These are phyloP conservation scores for Pristionchus mayeri DNA, from an alignment of 2,888 invertebrate species.

Conservation along the genomic window DNA sequence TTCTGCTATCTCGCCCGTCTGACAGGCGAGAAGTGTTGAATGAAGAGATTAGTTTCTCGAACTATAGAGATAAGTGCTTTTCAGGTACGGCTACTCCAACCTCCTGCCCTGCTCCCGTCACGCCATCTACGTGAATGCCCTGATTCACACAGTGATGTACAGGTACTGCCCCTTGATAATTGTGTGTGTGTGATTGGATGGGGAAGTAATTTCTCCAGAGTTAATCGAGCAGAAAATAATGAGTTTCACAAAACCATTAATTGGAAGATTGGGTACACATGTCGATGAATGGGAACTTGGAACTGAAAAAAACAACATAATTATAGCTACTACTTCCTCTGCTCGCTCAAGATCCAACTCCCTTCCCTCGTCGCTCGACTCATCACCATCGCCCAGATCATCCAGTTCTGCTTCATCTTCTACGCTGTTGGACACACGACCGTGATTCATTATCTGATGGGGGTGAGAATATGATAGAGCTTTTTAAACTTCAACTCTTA, in stretches of 20 bases:
- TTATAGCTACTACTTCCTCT: conserved; percentile 69
- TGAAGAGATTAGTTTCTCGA: too few relatives aligned
- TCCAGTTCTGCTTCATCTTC: conserved; percentile 70
- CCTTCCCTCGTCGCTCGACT: conserved; percentile 64
- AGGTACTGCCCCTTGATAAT: not conserved
- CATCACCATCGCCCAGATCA: conserved; percentile 72
- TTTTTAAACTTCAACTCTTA: too few relatives aligned
- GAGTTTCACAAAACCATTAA: too few relatives aligned
- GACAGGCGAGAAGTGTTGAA: too few relatives aligned
- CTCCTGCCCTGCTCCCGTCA: not conserved
- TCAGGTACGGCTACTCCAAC: conserved; percentile 28
- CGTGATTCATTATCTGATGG: not conserved
- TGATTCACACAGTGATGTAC: conserved; percentile 11
- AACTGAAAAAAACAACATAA: too few relatives aligned
- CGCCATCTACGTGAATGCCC: conserved; percentile 25
- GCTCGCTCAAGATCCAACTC: conserved; percentile 68
- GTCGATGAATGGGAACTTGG: too few relatives aligned
- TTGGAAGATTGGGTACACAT: too few relatives aligned
- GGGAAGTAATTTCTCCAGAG: too few relatives aligned
- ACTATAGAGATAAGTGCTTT: not conserved
- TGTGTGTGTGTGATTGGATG: not conserved
- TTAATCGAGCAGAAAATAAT: too few relatives aligned
- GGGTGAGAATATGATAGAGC: not conserved
- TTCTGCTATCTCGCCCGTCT: too few relatives aligned
- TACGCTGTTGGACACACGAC: conserved; percentile 21